Evolutionary conservation across 2,797 vertebrate genomes (phyloP).

Genomic region (Hippopotamyrus pictus): DNA sequence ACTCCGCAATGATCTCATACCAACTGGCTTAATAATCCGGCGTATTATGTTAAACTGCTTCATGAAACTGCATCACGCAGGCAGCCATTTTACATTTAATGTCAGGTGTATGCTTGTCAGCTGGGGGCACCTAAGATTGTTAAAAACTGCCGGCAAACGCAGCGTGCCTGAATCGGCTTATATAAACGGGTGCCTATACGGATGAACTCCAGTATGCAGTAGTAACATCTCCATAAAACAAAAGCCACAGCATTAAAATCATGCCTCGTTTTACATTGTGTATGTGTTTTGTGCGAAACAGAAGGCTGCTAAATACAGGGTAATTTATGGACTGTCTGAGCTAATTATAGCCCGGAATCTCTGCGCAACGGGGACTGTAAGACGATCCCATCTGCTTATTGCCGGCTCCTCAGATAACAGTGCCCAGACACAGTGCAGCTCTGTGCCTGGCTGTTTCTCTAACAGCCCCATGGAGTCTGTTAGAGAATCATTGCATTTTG

Average conservation of each 20-base stretch:
- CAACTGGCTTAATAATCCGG: not conserved
- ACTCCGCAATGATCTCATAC: not conserved
- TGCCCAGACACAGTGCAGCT: not conserved
- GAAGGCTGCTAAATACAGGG: not conserved
- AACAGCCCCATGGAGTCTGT: slow-evolving; percentile 21
- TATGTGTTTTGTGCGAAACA: not conserved
- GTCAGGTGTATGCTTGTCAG: not conserved
- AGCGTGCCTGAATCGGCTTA: not conserved
- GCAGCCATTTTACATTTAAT: not conserved
- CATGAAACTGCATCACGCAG: not conserved
- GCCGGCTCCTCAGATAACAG: slow-evolving; percentile 7
- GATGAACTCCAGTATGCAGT: not conserved
- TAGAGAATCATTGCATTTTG: not conserved
- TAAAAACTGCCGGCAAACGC: not conserved
- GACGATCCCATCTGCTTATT: slow-evolving; percentile 4
- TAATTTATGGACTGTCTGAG: not conserved
- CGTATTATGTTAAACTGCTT: not conserved
- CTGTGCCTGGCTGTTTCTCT: not conserved
- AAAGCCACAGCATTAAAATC: not conserved
- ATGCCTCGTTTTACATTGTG: not conserved
- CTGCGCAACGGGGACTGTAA: slow-evolving; percentile 15
- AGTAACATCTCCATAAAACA: not conserved
- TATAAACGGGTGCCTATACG: not conserved
- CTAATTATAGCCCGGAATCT: slow-evolving; percentile 20
- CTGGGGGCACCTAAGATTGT: not conserved